A percentile compares a stretch with the other conserved stretches of the same genome.
These are phyloP conservation scores for Diaprepes abbreviatus DNA, from an alignment of 2,888 invertebrate species.

Conservation along the genomic window DNA sequence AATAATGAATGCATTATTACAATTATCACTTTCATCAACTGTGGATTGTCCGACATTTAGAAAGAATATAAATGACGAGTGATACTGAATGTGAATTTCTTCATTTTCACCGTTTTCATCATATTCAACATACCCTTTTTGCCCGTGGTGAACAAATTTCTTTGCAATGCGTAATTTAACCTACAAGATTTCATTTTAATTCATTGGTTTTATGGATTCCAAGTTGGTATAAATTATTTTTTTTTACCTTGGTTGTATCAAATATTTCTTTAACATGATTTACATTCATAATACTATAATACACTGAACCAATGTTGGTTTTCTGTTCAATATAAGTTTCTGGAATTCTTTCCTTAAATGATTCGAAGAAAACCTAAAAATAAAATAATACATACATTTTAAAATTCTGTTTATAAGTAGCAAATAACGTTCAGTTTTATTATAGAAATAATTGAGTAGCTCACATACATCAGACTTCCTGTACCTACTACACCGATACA, in stretches of 20 bases:
- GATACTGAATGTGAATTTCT: slow-evolving; percentile 61
- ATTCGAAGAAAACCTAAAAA: slow-evolving; percentile 76
- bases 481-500: too few relatives aligned
- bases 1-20: slow-evolving; percentile 74
- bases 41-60: slow-evolving; percentile 69
- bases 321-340: slow-evolving; percentile 74
- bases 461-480: too few relatives aligned
- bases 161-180: slow-evolving; percentile 75
- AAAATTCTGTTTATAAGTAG: too few relatives aligned
- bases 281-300: slow-evolving; percentile 80
- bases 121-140: slow-evolving; percentile 70
- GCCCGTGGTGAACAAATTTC: slow-evolving; percentile 74
- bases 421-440: too few relatives aligned
- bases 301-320: slow-evolving; percentile 75
- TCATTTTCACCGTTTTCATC: slow-evolving; percentile 52
- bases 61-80: slow-evolving; percentile 59
- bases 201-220: too few relatives aligned
- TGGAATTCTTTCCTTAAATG: slow-evolving; percentile 79
- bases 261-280: slow-evolving; percentile 82
- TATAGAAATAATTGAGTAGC: too few relatives aligned
- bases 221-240: too few relatives aligned
- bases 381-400: slow-evolving; percentile 29
- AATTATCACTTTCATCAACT: slow-evolving; percentile 69
- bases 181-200: too few relatives aligned
- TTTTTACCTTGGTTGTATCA: slow-evolving; percentile 73